Evolutionary conservation across 1,140 invertebrate genomes (phyloP), one percentile per base, ranked within the genome.

Genomic region (Hycleus cichorii): DNA sequence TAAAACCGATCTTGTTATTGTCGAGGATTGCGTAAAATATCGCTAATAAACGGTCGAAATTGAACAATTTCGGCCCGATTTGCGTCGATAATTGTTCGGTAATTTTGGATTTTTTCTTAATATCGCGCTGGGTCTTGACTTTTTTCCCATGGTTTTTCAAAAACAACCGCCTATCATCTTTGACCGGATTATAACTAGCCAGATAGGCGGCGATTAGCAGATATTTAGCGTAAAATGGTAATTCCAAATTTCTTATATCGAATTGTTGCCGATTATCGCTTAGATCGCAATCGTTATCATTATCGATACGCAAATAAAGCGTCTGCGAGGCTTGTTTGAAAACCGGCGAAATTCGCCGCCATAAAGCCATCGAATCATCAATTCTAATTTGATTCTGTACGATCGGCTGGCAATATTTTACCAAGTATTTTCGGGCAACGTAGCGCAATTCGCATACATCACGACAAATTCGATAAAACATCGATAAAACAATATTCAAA

Each of bases 21-120:
- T 92, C 87, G 10, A 92, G 75, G 64, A 97, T 93, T 1, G 89
- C 85, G 76, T 93, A 95, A 75, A 95, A 96, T 64, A 97, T 95
- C 3, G 91, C 90, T 48, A 96, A 72, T 65, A 96, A 76, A 52
- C 93, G 78, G 69, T 93, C 88, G 11, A 96, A 76, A 1, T 83
- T 83, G 69, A 96, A 95, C 0, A 80, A 76, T 73, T 90, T 89
- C 0, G 92, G 92, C 0, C 90, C 90, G 8, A 86, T 72, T 9
- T 80, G 78, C n/a, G 75, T 78, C 48, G 76, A 81, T 47, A 82
- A 64, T 71, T 81, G 75, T 40, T 78, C 78, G 0, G 72, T 59
- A n/a, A 75, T 74, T 75, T 67, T 75, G 65, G 69, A 82, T 78
- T 71, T 83, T 74, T 57, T 65, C 50, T 68, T 79, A 26, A 79